Percentiles rank a stretch among this genome's conserved stretches.
Conservation (phyloP, 2,797 vertebrate genomes). For the Gymnoscopelus braueri region DNA sequence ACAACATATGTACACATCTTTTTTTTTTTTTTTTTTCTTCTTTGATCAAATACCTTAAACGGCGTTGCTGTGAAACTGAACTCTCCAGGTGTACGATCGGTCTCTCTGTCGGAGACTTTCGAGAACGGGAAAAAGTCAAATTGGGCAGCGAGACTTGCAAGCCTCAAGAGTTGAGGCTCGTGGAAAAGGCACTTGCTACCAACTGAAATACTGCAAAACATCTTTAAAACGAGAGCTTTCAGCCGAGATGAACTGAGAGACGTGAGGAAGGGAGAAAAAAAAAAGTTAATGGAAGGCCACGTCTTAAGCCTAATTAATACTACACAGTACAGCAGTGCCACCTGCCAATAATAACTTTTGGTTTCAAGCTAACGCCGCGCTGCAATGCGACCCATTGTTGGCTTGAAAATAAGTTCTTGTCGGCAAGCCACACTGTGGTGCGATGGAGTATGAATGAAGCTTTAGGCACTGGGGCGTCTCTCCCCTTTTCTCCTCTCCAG, state of each 20-base stretch:
- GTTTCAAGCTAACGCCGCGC: too few species aligned
- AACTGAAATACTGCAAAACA: constrained; percentile 89
- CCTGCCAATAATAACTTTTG: too few species aligned
- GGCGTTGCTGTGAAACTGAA: constrained; percentile 83
- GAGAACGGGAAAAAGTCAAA: constrained; percentile 75
- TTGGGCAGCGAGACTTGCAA: constrained; percentile 76
- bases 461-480: constrained; percentile 86
- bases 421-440: too few species aligned
- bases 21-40: constrained; percentile 75
- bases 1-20: constrained; percentile 92
- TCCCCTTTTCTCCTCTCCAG: constrained; percentile 69
- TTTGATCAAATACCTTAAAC: constrained; percentile 88
- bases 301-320: constrained; percentile 45
- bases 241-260: constrained; percentile 53
- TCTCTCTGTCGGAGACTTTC: constrained; percentile 76
- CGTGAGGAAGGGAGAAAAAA: constrained; percentile 73
- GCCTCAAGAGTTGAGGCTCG: constrained; percentile 68
- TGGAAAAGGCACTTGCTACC: constrained; percentile 97
- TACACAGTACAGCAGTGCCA: too few species aligned
- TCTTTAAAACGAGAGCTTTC: constrained; percentile 69
- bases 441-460: too few species aligned
- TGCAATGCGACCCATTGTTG: too few species aligned
- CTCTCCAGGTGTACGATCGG: constrained; percentile 70
- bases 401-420: too few species aligned
- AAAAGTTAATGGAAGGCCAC: constrained; percentile 88